A percentile compares a stretch with the other conserved stretches of the same genome.
Conservation (phyloP, 37 sponge, comb jelly and placozoan genomes). For the Theonella swinhoei region DNA sequence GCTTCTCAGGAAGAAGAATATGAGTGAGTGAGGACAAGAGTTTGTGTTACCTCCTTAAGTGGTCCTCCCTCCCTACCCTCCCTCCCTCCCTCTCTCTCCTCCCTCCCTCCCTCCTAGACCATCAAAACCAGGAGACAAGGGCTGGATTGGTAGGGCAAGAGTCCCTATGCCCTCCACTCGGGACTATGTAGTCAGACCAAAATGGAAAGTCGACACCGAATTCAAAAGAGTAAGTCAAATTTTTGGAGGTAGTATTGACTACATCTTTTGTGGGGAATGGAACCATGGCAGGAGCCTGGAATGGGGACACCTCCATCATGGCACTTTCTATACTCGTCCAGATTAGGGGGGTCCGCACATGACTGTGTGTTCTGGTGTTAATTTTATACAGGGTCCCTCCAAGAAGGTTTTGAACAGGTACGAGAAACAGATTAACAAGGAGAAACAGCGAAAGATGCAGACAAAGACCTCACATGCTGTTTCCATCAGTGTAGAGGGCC, state of each 20-base stretch:
- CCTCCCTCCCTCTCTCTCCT: not conserved
- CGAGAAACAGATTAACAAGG: constrained; percentile 77
- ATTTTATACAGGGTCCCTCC: constrained; percentile 1
- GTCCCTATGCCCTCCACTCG: constrained; percentile 95
- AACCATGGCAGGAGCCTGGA: not conserved
- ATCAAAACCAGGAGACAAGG: constrained; percentile 95
- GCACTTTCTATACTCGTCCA: too few relatives aligned
- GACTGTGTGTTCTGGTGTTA: not conserved
- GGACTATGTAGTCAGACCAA: constrained; percentile 94
- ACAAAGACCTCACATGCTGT: constrained; percentile 62
- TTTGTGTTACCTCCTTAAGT: too few relatives aligned
- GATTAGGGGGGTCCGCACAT: not conserved
- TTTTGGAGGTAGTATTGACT: not conserved
- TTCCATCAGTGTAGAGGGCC: constrained; percentile 78
- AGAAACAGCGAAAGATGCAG: constrained; percentile 55
- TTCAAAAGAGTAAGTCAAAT: constrained; percentile 34
- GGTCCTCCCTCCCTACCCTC: not conserved
- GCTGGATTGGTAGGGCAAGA: constrained; percentile 91
- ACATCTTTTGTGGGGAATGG: not conserved
- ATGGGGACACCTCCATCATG: too few relatives aligned
- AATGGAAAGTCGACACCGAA: constrained; percentile 84
- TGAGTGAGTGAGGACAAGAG: constrained; percentile 1
- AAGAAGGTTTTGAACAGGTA: constrained; percentile 74
- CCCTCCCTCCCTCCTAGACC: constrained; percentile 46
- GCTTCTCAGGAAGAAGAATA: constrained; percentile 1